phyloP scores from a whole-genome alignment of 1,140 invertebrate genomes.

The Watersipora subatra region DNA sequence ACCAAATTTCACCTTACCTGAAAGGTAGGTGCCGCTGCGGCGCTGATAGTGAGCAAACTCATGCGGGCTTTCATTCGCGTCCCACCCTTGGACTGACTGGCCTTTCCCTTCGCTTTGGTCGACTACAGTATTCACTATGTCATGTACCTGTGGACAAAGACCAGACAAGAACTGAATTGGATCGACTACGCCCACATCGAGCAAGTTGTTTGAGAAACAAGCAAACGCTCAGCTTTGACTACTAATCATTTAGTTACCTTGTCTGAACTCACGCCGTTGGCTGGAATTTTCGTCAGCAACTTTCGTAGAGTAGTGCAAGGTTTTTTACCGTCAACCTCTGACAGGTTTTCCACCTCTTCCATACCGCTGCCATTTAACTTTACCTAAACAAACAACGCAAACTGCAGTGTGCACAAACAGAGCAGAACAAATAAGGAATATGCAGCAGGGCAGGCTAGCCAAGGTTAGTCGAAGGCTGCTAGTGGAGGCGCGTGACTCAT shows the following conservation, averaged over 20 bases:
- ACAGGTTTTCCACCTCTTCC: neutral
- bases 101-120: too few species aligned
- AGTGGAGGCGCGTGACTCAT: too few species aligned
- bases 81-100: too few species aligned
- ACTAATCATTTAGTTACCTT: neutral
- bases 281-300: constrained; percentile 30
- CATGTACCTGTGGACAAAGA: neutral
- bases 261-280: neutral
- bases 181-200: neutral
- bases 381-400: neutral
- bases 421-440: too few species aligned
- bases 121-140: neutral
- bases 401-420: too few species aligned
- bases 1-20: too few species aligned
- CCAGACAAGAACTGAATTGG: neutral
- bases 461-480: too few species aligned
- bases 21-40: neutral
- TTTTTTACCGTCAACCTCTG: constrained; percentile 13
- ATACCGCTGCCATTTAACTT: neutral
- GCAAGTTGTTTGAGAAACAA: neutral
- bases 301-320: constrained; percentile 9
- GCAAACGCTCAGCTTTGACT: neutral
- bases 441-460: too few species aligned
- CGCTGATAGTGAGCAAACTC: neutral
- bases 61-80: neutral